Conservation (phyloP, 2,888 invertebrate species). For the Girardia tigrina region DNA sequence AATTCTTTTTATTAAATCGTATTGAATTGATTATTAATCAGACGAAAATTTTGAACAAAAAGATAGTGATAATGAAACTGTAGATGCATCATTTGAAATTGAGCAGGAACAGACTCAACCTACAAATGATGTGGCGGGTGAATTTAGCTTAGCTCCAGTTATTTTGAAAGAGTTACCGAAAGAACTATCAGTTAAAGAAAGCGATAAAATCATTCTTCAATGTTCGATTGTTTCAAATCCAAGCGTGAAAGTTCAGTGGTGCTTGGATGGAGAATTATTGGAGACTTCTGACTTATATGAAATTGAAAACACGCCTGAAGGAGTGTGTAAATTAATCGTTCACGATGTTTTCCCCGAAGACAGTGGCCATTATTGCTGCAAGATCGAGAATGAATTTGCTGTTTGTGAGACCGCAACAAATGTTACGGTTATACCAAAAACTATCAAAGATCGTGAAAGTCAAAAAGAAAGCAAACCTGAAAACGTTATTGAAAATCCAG, state of each 20-base stretch:
- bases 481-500: not conserved
- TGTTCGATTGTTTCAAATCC: not conserved
- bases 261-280: slow-evolving; percentile 15
- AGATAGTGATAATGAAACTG: not conserved
- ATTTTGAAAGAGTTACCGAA: not conserved
- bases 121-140: not conserved
- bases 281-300: slow-evolving; percentile 21
- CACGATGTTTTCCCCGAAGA: slow-evolving; percentile 7
- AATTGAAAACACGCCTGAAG: not conserved
- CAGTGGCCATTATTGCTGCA: not conserved
- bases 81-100: slow-evolving; percentile 15
- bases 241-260: not conserved
- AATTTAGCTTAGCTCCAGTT: not conserved
- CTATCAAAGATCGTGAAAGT: not conserved
- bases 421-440: not conserved
- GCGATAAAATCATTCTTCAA: not conserved
- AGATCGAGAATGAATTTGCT: not conserved
- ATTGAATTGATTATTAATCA: not conserved
- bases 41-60: not conserved
- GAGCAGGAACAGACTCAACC: not conserved
- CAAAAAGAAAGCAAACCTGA: not conserved
- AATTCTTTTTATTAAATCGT: not conserved
- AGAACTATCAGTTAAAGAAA: not conserved
- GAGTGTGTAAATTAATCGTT: not conserved
- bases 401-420: not conserved